Base-by-base conservation (phyloP, 2,888 invertebrate genomes). In the Linnaemya tessellans region DNA sequence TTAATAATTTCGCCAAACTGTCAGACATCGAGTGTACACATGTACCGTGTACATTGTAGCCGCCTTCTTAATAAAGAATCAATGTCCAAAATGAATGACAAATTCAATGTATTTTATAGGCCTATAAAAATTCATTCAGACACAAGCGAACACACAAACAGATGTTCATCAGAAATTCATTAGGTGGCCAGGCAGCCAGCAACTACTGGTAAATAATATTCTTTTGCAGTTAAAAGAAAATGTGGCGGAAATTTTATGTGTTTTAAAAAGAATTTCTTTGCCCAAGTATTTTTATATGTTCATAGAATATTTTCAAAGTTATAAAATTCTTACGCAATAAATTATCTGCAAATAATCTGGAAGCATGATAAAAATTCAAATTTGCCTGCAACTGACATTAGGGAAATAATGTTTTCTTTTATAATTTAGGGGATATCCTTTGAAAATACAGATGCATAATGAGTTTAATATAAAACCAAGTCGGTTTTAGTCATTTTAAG, bases 91-190 rank as follows among this genome's bases (percentile, higher is more conserved):
- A 64, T 18, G n/a, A 58, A 77, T 77, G 25, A 62, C 73, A 54
- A 54, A 46, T 71, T 58, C 80, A 73, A 65, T 73, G 65, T 58
- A 38, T 75, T 82, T 82, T 77, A 82, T 82, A 41, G 77, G 30
- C 49, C 75, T 43, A 82, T 82, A 82, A 82, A 75, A 73, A 70
- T 41, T 70, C 64, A 64, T 74, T 46, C 70, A 75, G 68, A 67
- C 65, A 43, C 56, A 22, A 13, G 3, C 20, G 51, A 51, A 51
- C 51, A 51, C 51, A 51, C 30, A 18, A 64, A 64, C 62, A 79
- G 25, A 60, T 60, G 68, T 60, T 41, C 62, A 51, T 20, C 30
- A 18, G 3, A 18, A 25, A n/a, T 46, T 25, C 25, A 46, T 46
- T 25, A 64, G 30, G 15, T 56, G 22, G 25, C 49, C 18, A 49